Percentiles rank a stretch among this genome's conserved stretches.
phyloP scores from a whole-genome alignment of 2,888 invertebrate genomes.

The Marronus borbonicus region DNA sequence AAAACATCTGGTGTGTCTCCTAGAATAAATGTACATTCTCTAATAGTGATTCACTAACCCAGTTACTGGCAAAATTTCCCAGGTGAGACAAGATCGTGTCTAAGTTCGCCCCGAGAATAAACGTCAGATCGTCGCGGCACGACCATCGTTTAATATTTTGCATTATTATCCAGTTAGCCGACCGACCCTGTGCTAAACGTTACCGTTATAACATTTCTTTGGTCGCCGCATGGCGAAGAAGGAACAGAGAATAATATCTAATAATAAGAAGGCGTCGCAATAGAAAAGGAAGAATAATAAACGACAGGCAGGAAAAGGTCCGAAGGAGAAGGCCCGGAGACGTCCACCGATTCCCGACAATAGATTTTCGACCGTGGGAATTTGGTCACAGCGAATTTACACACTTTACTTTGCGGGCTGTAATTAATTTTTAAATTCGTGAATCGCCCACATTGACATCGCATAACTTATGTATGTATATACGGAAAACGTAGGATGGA shows the following conservation, averaged over 20 bases:
- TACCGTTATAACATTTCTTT: slow-evolving; percentile 48
- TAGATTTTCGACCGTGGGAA: slow-evolving; percentile 51
- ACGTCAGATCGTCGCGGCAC: slow-evolving; percentile 35
- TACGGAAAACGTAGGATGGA: neutral
- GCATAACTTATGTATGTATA: neutral
- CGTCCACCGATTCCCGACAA: slow-evolving; percentile 41
- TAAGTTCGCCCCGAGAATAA: slow-evolving; percentile 42
- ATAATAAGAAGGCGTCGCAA: slow-evolving; percentile 13
- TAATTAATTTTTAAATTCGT: slow-evolving; percentile 45
- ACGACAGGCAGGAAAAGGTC: slow-evolving; percentile 24
- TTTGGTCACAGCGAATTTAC: slow-evolving; percentile 42
- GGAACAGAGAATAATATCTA: slow-evolving; percentile 29
- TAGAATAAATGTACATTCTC: neutral
- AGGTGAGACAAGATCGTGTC: slow-evolving; percentile 50
- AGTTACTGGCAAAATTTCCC: slow-evolving; percentile 40
- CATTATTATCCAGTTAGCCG: slow-evolving; percentile 47
- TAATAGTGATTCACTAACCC: slow-evolving; percentile 41
- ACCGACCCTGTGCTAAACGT: slow-evolving; percentile 43
- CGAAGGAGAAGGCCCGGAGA: slow-evolving; percentile 21
- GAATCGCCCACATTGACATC: slow-evolving; percentile 35
- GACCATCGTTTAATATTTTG: slow-evolving; percentile 45
- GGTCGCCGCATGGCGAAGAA: slow-evolving; percentile 21
- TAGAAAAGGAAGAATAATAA: slow-evolving; percentile 37
- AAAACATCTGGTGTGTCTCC: neutral
- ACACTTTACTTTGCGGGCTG: slow-evolving; percentile 36